A percentile compares a stretch with the other conserved stretches of the same genome.
These are phyloP conservation scores for Lissonota sp. DNA, from an alignment of 2,888 invertebrate genomes.

Conservation along the genomic window DNA sequence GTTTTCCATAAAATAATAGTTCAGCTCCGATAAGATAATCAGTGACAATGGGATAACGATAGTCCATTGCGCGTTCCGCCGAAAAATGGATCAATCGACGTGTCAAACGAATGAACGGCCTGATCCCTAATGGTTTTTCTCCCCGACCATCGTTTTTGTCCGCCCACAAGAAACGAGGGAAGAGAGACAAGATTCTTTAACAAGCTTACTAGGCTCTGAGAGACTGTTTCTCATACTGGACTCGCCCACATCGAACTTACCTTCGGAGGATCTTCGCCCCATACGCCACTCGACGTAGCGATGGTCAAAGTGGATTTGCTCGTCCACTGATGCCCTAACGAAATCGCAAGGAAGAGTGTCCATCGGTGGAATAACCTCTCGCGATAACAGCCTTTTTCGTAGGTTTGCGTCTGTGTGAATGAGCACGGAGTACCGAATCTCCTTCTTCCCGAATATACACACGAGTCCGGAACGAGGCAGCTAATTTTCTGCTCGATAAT, in stretches of 20 bases:
- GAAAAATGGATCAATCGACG: no score
- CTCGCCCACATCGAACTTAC: not conserved
- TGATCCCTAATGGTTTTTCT: no score
- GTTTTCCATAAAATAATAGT: no score
- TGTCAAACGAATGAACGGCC: no score
- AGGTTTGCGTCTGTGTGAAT: not conserved
- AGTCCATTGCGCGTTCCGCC: no score
- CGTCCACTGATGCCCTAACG: slow-evolving; percentile 39
- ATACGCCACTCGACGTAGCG: not conserved
- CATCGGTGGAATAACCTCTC: not conserved
- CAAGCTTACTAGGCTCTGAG: not conserved
- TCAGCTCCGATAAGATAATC: no score
- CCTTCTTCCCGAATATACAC: not conserved
- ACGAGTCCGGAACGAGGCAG: slow-evolving; percentile 24
- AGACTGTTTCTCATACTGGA: not conserved
- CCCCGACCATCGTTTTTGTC: no score
- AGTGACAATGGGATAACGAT: no score
- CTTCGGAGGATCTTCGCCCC: not conserved
- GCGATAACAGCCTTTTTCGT: not conserved
- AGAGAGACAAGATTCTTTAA: not conserved
- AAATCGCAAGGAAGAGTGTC: slow-evolving; percentile 23
- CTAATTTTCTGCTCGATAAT: slow-evolving; percentile 44
- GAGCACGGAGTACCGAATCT: not conserved
- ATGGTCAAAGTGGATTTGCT: slow-evolving; percentile 41
- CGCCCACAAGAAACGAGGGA: no score